Conservation (phyloP, 2,113 vertebrate genomes). For the Chloebia gouldiae region DNA sequence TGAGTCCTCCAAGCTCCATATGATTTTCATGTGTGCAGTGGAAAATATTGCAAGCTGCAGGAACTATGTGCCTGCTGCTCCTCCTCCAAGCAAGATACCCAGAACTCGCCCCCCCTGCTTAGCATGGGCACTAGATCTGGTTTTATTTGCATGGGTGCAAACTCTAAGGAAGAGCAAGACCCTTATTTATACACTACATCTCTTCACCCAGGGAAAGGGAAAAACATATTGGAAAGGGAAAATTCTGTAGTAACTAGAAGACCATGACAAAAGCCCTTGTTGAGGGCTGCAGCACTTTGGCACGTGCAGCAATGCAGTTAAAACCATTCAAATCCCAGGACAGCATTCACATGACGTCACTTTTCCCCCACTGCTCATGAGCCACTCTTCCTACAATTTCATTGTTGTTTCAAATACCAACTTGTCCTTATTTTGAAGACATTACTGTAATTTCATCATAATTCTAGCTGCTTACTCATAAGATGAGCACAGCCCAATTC, state of each 20-base stretch:
- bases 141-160: background rate
- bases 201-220: background rate
- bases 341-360: background rate
- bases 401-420: background rate
- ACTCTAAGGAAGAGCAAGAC: background rate
- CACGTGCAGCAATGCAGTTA: background rate
- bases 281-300: background rate
- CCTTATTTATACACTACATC: background rate
- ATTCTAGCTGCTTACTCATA: background rate
- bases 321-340: background rate
- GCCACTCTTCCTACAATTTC: background rate
- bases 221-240: background rate
- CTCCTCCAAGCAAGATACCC: background rate
- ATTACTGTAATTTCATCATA: background rate
- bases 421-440: conserved; percentile 5
- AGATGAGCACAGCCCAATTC: background rate
- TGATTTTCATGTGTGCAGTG: background rate
- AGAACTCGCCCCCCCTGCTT: background rate
- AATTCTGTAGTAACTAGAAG: background rate
- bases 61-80: background rate
- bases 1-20: background rate
- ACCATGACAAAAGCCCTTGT: background rate
- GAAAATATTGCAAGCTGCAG: background rate
- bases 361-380: background rate
- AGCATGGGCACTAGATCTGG: background rate